Percentiles rank a stretch among this genome's conserved stretches.
phyloP scores from a whole-genome alignment of 2,113 vertebrate species.

The Cololabis saira region DNA sequence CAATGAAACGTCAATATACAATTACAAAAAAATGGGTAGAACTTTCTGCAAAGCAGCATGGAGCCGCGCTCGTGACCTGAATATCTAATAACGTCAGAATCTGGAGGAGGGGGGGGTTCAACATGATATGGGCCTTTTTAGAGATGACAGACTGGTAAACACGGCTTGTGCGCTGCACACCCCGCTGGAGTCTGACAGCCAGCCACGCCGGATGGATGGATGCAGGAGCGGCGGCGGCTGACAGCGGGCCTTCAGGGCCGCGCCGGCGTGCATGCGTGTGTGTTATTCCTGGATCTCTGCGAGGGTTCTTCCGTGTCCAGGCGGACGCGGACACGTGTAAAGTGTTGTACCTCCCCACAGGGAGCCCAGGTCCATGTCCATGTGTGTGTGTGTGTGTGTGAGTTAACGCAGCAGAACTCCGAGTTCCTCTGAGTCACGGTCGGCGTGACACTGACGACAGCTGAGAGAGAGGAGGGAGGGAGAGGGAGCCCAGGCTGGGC shows the following conservation, averaged over 20 bases:
- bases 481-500: conserved; percentile 46
- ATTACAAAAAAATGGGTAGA: conserved; percentile 42
- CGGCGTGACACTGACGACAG: conserved; percentile 51
- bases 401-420: conserved; percentile 39
- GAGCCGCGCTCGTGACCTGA: conserved; percentile 28
- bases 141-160: conserved; percentile 65
- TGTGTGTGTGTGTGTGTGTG: conserved; percentile 11
- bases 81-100: conserved; percentile 24
- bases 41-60: conserved; percentile 17
- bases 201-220: conserved; percentile 61
- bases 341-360: conserved; percentile 19
- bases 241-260: conserved; percentile 53
- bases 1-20: conserved; percentile 47
- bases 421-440: conserved; percentile 60
- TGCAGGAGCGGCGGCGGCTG: conserved; percentile 69
- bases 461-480: conserved; percentile 62
- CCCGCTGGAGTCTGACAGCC: conserved; percentile 55
- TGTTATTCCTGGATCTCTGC: conserved; percentile 31
- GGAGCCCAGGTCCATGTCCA: conserved; percentile 11
- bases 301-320: conserved; percentile 36
- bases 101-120: not conserved
- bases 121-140: conserved; percentile 58
- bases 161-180: conserved; percentile 58
- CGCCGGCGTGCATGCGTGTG: conserved; percentile 20
- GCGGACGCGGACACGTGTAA: not conserved